Evolutionary conservation across 2,113 vertebrate species (phyloP), one percentile per base, ranked within the genome.

Genomic region (Ramphastos sulfuratus): DNA sequence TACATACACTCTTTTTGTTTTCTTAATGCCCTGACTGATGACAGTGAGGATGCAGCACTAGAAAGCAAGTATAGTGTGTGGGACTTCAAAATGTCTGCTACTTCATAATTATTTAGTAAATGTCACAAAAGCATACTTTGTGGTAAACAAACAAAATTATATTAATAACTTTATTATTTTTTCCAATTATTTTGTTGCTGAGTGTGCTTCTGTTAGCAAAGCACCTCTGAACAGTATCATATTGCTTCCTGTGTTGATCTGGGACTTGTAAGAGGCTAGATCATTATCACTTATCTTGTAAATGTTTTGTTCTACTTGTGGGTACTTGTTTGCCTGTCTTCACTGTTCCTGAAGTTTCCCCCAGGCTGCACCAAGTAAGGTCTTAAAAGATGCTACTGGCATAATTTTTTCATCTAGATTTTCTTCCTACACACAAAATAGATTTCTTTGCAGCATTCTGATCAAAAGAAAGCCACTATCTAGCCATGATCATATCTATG

Each of bases 141-240:
- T 58, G 85, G 42, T 65, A 78, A 88, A 35, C 10, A n/a, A 73
- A 48, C 15, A 28, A 67, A 86, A 52, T 42, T 65, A 60, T 63
- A 56, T 85, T 82, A 72, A 88, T 80, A 72, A 75, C 83, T 81
- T 92, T 66, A 48, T 87, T 92, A 60, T 74, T 70, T 85, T 73
- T 65, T 48, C 64, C 44, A 82, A 61, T 92, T 87, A 52, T 85
- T 93, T 92, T 84, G 55, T 89, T 82, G 20, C 76, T 39, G 30
- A 80, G 31, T 58, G 52, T 82, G 17, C 84, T 88, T 88, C 69
- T 83, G 55, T 33, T 82, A 69, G 58, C 48, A 77, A 88, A 79
- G 44, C 54, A 55, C 44, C n/a, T 81, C 69, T 71, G 82, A 74
- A 63, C 19, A 6, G 60, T 37, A 70, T 54, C 21, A 2, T n/a